Conservation (phyloP, 2,797 vertebrate species). For the Phoebastria nigripes region DNA sequence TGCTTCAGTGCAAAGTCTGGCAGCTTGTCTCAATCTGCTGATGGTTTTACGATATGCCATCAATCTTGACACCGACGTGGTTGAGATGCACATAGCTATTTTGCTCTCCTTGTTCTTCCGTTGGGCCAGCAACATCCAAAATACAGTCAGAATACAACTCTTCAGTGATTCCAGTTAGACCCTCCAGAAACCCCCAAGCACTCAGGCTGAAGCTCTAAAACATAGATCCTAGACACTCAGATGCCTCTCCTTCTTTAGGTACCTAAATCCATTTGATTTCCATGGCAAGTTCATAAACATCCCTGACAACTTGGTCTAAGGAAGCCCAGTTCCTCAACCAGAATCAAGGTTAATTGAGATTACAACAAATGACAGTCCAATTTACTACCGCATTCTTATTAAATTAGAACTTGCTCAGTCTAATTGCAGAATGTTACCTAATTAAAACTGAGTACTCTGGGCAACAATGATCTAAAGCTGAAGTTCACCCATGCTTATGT, state of each 20-base stretch:
- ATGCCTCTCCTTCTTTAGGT: neutral
- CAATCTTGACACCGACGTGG: neutral
- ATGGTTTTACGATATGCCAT: neutral
- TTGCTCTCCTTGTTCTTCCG: neutral
- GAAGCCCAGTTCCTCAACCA: neutral
- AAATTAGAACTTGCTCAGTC: neutral
- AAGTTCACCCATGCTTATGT: neutral
- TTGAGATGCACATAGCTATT: neutral
- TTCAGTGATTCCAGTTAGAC: neutral
- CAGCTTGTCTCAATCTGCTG: neutral
- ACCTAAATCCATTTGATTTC: neutral
- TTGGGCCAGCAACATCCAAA: neutral
- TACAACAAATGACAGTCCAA: neutral
- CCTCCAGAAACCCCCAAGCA: neutral
- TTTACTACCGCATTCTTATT: neutral
- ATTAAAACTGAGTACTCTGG: neutral
- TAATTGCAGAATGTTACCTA: neutral
- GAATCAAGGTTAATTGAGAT: neutral
- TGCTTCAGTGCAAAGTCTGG: neutral
- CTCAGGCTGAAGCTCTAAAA: neutral
- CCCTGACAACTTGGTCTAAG: neutral
- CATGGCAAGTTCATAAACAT: neutral
- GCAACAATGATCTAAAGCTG: neutral
- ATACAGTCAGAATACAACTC: neutral
- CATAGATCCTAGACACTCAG: neutral